These are phyloP conservation scores for Gibbula magus DNA, from an alignment of 2,888 invertebrate species.

Conservation along the genomic window DNA sequence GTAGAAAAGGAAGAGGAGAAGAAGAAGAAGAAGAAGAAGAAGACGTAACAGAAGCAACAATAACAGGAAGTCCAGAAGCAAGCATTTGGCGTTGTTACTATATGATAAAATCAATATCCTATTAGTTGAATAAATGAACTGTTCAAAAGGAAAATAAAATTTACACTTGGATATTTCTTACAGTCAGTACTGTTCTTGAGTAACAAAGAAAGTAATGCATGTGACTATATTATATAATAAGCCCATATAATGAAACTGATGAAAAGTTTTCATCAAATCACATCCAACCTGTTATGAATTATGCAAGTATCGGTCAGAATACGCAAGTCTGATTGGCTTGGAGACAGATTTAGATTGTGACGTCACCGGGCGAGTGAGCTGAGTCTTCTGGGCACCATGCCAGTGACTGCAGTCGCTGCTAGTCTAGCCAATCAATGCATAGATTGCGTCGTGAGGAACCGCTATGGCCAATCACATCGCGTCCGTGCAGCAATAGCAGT, in stretches of 20 bases:
- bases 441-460: neutral
- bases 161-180: no score
- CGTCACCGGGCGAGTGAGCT: neutral
- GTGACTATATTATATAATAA: no score
- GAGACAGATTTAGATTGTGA: neutral
- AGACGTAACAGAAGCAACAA: neutral
- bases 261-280: no score
- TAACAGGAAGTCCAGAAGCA: neutral
- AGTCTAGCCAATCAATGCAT: neutral
- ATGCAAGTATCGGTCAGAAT: neutral
- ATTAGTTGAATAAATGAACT: no score
- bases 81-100: no score
- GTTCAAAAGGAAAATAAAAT: no score
- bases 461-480: neutral
- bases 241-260: no score
- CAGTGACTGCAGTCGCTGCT: neutral
- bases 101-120: no score
- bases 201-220: no score
- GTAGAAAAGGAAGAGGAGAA: neutral
- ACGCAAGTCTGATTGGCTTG: neutral
- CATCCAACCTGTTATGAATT: neutral
- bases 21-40: neutral
- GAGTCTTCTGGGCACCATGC: neutral
- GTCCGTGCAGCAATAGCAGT: neutral
- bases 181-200: no score